These are phyloP conservation scores for Progne subis DNA, from an alignment of 2,113 vertebrate species.

Conservation along the genomic window DNA sequence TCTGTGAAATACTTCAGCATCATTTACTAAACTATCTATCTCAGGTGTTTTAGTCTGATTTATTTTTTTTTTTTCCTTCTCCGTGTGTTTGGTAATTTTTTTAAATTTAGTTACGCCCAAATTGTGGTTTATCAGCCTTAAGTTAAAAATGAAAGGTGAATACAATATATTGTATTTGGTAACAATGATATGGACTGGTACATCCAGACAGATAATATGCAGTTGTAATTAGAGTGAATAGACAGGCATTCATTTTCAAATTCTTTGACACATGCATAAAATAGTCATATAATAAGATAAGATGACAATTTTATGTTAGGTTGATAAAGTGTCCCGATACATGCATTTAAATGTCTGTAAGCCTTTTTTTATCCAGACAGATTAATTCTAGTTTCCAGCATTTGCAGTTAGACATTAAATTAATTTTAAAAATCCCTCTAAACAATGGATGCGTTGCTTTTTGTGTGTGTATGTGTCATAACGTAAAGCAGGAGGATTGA, in stretches of 20 bases:
- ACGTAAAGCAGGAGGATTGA: slow-evolving; percentile 43
- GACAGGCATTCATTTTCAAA: slow-evolving; percentile 84
- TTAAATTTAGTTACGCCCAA: slow-evolving; percentile 33
- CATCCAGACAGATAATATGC: slow-evolving; percentile 81
- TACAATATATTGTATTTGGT: slow-evolving; percentile 79
- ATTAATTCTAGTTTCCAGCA: slow-evolving; percentile 83
- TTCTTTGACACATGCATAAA: slow-evolving; percentile 86
- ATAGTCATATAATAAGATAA: slow-evolving; percentile 87
- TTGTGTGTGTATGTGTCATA: background rate
- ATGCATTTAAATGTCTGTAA: slow-evolving; percentile 85
- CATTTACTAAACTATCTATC: slow-evolving; percentile 19
- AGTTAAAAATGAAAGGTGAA: slow-evolving; percentile 77
- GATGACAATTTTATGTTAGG: slow-evolving; percentile 85
- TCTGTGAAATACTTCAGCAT: slow-evolving; percentile 33
- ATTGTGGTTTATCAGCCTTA: slow-evolving; percentile 72
- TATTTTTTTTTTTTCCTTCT: background rate
- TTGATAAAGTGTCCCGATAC: slow-evolving; percentile 85
- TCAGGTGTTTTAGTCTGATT: slow-evolving; percentile 27
- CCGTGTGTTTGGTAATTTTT: background rate
- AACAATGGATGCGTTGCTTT: slow-evolving; percentile 66
- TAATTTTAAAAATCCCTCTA: slow-evolving; percentile 77
- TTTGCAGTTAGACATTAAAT: slow-evolving; percentile 81
- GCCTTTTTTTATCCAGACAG: slow-evolving; percentile 78
- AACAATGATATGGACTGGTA: slow-evolving; percentile 80
- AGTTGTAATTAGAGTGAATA: slow-evolving; percentile 82